Evolutionary conservation across 2,113 vertebrate species (phyloP).

Genomic region (Spilogale gracilis): DNA sequence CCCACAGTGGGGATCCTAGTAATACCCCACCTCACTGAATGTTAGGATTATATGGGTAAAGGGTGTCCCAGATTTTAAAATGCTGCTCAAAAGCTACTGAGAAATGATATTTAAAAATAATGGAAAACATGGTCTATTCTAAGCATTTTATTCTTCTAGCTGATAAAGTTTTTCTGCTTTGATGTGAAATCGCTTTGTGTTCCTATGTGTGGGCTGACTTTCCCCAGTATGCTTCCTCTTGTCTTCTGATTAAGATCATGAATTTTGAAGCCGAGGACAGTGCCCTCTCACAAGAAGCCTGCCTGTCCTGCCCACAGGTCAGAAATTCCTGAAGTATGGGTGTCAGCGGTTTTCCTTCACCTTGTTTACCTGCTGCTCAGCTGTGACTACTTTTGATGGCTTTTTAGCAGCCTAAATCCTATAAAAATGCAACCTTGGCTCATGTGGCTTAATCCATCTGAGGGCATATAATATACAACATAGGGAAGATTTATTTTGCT

Average conservation of each 20-base stretch:
- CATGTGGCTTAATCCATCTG: not conserved
- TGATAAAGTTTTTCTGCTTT: conserved; percentile 36
- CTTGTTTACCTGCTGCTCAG: not conserved
- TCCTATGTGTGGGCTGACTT: not conserved
- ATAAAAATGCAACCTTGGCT: conserved; percentile 9
- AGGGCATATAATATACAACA: not conserved
- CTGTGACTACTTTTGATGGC: not conserved
- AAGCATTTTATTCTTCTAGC: not conserved
- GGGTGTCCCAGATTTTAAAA: not conserved
- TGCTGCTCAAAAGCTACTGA: conserved; percentile 19
- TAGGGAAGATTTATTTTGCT: conserved; percentile 62
- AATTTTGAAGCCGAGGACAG: not conserved
- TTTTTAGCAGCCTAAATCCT: not conserved
- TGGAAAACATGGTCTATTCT: not conserved
- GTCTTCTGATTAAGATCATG: not conserved
- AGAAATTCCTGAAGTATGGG: not conserved
- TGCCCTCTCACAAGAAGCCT: not conserved
- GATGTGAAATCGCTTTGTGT: not conserved
- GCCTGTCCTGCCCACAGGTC: not conserved
- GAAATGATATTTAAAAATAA: not conserved
- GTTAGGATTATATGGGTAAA: not conserved
- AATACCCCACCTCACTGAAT: not conserved
- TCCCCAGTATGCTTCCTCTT: not conserved
- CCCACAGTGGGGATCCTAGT: not conserved
- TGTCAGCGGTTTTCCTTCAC: not conserved